Conservation (phyloP, 2,888 invertebrate genomes). For the Halictus ligatus region DNA sequence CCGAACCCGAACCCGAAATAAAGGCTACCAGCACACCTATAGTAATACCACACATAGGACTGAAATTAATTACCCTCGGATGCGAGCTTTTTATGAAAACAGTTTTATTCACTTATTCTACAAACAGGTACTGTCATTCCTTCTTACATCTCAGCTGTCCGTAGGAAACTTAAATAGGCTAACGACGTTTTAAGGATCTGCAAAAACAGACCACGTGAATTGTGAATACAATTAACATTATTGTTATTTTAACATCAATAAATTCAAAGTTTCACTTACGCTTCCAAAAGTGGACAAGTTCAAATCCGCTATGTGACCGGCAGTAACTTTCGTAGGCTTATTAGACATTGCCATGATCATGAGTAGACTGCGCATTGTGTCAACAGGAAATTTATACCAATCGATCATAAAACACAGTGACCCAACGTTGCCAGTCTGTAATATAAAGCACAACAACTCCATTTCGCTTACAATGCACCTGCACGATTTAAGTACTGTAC, state of each 20-base stretch:
- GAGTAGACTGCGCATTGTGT: slow-evolving; percentile 64
- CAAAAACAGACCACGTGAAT: not conserved
- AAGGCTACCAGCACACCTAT: no score
- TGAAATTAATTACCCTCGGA: not conserved
- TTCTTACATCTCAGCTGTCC: slow-evolving; percentile 54
- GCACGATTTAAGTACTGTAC: not conserved
- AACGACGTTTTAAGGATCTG: slow-evolving; percentile 56
- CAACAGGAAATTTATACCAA: slow-evolving; percentile 69
- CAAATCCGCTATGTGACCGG: slow-evolving; percentile 73
- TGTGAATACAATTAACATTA: not conserved
- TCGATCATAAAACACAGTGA: slow-evolving; percentile 62
- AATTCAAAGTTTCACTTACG: not conserved
- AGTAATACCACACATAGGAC: not conserved
- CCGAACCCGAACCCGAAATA: no score
- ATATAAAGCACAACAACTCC: not conserved
- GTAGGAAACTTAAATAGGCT: slow-evolving; percentile 32
- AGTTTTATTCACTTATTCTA: slow-evolving; percentile 3
- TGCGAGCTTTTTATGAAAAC: not conserved
- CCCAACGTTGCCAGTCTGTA: slow-evolving; percentile 61
- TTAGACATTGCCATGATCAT: slow-evolving; percentile 73
- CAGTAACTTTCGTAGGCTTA: slow-evolving; percentile 73
- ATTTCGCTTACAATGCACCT: not conserved
- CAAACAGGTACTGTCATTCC: not conserved
- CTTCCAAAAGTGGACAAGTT: slow-evolving; percentile 71
- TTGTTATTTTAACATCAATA: not conserved